Percentiles rank a stretch among this genome's conserved stretches.
phyloP scores from a whole-genome alignment of 1,140 invertebrate genomes.

The Tachypleus tridentatus region DNA sequence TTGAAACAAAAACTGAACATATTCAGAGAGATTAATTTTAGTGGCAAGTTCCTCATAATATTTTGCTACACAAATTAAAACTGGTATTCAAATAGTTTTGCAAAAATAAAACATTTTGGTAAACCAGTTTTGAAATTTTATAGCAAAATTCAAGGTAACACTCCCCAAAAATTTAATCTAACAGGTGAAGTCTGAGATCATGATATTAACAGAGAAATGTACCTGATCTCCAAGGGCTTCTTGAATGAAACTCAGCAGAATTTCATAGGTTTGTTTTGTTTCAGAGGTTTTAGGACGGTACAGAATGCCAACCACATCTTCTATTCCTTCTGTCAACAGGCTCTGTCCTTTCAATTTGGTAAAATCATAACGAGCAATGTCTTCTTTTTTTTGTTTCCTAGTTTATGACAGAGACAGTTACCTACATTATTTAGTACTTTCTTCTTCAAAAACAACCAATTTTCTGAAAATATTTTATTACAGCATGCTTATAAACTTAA shows the following conservation, averaged over 20 bases:
- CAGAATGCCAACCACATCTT: conserved; percentile 84
- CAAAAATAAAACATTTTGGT: no score
- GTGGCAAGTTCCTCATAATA: no score
- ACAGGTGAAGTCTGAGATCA: background rate
- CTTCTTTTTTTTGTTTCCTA: conserved; percentile 1
- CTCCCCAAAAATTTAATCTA: conserved; percentile 5
- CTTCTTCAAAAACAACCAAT: no score
- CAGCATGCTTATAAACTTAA: no score
- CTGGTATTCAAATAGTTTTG: no score
- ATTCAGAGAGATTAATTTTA: no score
- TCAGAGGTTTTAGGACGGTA: conserved; percentile 97
- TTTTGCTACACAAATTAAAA: no score
- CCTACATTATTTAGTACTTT: background rate
- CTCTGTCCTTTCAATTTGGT: conserved; percentile 75
- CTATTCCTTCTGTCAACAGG: conserved; percentile 71
- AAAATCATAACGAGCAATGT: conserved; percentile 73
- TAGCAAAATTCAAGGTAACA: background rate
- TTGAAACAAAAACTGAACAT: no score
- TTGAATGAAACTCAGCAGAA: conserved; percentile 91
- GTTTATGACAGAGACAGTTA: background rate
- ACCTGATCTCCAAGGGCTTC: conserved; percentile 88
- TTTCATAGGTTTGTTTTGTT: conserved; percentile 92
- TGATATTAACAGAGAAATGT: conserved; percentile 3
- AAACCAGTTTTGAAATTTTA: no score
- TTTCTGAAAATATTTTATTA: no score